Percentiles rank a stretch among this genome's conserved stretches.
These are phyloP conservation scores for Eupithecia tripunctaria DNA, from an alignment of 2,888 invertebrate genomes.

Conservation along the genomic window DNA sequence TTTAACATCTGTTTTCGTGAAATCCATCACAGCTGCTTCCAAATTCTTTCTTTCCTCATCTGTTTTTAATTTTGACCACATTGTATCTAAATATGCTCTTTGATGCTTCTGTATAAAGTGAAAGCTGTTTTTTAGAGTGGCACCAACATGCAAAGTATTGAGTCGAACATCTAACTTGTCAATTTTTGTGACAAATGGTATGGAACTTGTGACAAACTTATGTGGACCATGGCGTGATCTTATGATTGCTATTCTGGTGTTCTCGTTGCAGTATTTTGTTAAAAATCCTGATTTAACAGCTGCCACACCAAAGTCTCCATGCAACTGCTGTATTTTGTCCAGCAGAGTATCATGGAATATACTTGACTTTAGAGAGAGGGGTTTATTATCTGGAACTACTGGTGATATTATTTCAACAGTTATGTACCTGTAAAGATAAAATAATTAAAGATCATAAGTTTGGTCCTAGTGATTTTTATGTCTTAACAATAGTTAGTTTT, in stretches of 20 bases:
- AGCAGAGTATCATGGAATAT: constrained; percentile 85
- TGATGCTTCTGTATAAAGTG: constrained; percentile 89
- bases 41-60: constrained; percentile 86
- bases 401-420: constrained; percentile 86
- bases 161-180: constrained; percentile 86
- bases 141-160: constrained; percentile 89
- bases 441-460: background rate
- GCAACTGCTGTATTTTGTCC: constrained; percentile 86
- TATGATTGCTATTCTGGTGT: constrained; percentile 89
- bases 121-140: constrained; percentile 91
- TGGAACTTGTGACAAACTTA: constrained; percentile 86
- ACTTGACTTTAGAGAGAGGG: constrained; percentile 78
- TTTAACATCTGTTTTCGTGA: constrained; percentile 75
- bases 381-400: constrained; percentile 75
- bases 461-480: constrained; percentile 14
- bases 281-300: constrained; percentile 88
- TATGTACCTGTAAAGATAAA: constrained; percentile 84
- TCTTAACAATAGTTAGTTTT: background rate
- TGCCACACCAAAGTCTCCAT: constrained; percentile 91
- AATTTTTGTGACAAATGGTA: constrained; percentile 89
- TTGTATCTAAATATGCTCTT: constrained; percentile 85
- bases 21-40: constrained; percentile 77
- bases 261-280: constrained; percentile 91
- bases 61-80: constrained; percentile 85
- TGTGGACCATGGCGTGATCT: constrained; percentile 91